Evolutionary conservation across 2,888 invertebrate species (phyloP), one percentile per base, ranked within the genome.

Genomic region (Gastrophysa polygoni): DNA sequence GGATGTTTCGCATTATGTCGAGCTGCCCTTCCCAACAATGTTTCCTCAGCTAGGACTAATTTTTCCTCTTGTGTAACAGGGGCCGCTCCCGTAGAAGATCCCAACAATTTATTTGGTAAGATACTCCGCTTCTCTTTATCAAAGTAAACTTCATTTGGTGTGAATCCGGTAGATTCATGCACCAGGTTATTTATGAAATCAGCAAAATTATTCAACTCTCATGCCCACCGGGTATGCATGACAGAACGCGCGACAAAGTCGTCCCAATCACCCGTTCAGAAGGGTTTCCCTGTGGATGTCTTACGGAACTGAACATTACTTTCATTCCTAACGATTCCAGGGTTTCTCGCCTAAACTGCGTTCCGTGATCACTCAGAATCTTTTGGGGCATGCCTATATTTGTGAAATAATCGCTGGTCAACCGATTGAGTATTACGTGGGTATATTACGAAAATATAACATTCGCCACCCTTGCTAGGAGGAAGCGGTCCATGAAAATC

Each of bases 231-330:
- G n/a, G 32, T 29, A 24, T 51, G 51, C 4, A 38, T 32, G n/a
- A 18, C 51, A 51, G 14, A 51, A 51, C 1, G 51, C 32, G 5
- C 51, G 32, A 51, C 51, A 51, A 11, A 29, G 29, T 38, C 51
- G 51, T 18, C 51, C 51, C 29, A 51, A 51, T 70, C 1, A 67
- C 60, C 17, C 68, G 21, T 49, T 68, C 66, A 0, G 66, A 63
- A 0, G 67, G 67, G 62, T 68, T 68, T 1, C 55, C 62, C 52
- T 68, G 67, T 4, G 69, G 69, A 48, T 68, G 63, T 8, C 64
- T 11, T 18, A 20, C 10, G 21, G 17, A 48, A n/a, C 21, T 48
- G 18, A 17, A 24, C 3, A 24, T 10, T 21, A 48, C 10, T 21
- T 48, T n/a, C 11, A 48, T 21, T 21, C 48, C 21, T 24, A 21